Evolutionary conservation across 2,888 invertebrate genomes (phyloP).

Genomic region (Drymonia ruficornis): DNA sequence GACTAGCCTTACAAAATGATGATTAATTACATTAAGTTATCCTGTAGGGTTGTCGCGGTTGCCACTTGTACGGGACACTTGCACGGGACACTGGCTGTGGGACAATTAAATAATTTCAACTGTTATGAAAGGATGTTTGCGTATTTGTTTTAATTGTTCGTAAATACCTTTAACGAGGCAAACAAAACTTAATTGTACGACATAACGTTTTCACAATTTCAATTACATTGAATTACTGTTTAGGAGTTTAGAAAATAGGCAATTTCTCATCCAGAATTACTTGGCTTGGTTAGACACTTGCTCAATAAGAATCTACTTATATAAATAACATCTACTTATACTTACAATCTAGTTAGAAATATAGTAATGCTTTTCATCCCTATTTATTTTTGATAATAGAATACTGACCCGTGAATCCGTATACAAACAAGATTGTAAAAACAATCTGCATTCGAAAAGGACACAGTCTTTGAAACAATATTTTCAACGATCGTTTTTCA

Average conservation of each 20-base stretch:
- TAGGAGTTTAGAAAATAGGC: too few relatives aligned
- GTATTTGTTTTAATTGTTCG: conserved; percentile 6
- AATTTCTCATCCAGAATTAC: too few relatives aligned
- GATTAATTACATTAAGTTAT: conserved; percentile 45
- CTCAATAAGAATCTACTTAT: too few relatives aligned
- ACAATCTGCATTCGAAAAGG: neutral
- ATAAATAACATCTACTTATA: too few relatives aligned
- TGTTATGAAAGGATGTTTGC: conserved; percentile 21
- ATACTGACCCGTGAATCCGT: conserved; percentile 7
- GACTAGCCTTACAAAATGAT: conserved; percentile 26
- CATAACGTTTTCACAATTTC: too few relatives aligned
- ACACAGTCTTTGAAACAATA: neutral
- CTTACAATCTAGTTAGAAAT: too few relatives aligned
- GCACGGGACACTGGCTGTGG: conserved; percentile 30
- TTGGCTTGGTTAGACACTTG: too few relatives aligned
- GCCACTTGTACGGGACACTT: conserved; percentile 33
- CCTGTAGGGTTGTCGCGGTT: conserved; percentile 28
- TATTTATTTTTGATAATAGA: neutral
- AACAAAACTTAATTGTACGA: too few relatives aligned
- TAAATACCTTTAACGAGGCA: too few relatives aligned
- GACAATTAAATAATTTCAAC: conserved; percentile 33
- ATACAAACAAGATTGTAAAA: conserved; percentile 3
- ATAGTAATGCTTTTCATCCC: too few relatives aligned
- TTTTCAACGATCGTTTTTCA: conserved; percentile 22
- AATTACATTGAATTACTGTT: too few relatives aligned